Percentiles rank a stretch among this genome's conserved stretches.
Conservation (phyloP, 2,888 invertebrate genomes). For the Tricholauxania praeusta region DNA sequence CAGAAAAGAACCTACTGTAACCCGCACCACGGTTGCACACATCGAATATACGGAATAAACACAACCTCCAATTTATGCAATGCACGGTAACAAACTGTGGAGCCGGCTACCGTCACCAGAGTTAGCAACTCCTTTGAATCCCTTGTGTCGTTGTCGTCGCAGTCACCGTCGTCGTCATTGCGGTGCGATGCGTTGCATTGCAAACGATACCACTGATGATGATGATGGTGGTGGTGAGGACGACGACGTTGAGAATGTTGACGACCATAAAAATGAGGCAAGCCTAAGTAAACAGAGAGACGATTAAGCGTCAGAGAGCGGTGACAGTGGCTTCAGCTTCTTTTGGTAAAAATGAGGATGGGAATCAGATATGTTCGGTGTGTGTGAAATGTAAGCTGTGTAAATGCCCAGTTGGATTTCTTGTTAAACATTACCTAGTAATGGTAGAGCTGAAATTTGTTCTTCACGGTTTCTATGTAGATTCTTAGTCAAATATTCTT, state of each 20-base stretch:
- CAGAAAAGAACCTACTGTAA: conserved; percentile 24
- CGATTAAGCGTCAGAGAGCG: conserved; percentile 45
- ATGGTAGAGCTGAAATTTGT: no score
- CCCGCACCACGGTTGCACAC: conserved; percentile 40
- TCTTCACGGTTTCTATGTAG: no score
- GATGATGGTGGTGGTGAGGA: conserved; percentile 37
- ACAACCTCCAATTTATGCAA: conserved; percentile 64
- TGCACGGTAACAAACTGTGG: conserved; percentile 65
- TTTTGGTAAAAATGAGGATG: background rate
- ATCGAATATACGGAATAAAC: conserved; percentile 51
- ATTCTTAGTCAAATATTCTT: no score
- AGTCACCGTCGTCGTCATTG: conserved; percentile 5
- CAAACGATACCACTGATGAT: conserved; percentile 16
- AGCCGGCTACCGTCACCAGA: conserved; percentile 51
- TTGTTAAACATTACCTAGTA: no score
- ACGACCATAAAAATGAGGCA: conserved; percentile 24
- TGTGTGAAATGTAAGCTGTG: no score
- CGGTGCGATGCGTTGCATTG: conserved; percentile 14
- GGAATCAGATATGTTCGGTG: no score
- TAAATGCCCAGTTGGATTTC: no score
- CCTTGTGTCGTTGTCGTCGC: conserved; percentile 39
- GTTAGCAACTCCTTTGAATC: conserved; percentile 46
- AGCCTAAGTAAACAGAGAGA: conserved; percentile 40
- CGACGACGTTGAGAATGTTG: background rate
- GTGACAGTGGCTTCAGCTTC: background rate